These are phyloP conservation scores for Psittacula cyanocephala DNA, from an alignment of 2,113 vertebrate species.

Conservation along the genomic window DNA sequence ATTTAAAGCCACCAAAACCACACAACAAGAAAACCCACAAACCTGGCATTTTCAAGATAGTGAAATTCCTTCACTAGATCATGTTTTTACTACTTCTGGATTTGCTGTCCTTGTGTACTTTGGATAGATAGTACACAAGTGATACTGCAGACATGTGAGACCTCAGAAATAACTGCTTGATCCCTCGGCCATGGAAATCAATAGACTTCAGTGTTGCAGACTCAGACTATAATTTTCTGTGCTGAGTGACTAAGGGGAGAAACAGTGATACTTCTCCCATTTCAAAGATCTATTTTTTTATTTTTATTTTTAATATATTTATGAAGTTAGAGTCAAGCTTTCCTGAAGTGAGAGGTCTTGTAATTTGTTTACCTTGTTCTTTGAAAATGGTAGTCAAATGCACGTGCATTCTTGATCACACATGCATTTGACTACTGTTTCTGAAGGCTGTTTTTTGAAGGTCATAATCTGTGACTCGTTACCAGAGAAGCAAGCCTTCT, in stretches of 20 bases:
- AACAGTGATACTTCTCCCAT: not conserved
- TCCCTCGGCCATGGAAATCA: constrained; percentile 11
- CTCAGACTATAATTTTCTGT: not conserved
- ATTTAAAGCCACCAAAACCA: not conserved
- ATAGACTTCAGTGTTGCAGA: constrained; percentile 25
- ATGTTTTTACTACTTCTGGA: not conserved
- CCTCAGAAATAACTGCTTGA: constrained; percentile 16
- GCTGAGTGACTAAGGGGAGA: constrained; percentile 15
- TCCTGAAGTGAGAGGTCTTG: not conserved
- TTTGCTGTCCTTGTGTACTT: not conserved
- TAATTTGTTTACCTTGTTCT: not conserved
- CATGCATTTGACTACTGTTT: not conserved
- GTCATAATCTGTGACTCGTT: not conserved
- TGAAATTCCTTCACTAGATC: not conserved
- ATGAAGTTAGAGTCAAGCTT: not conserved
- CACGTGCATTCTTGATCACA: not conserved
- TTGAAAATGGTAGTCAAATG: not conserved
- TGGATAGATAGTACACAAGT: not conserved
- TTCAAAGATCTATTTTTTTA: not conserved
- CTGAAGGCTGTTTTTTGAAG: not conserved
- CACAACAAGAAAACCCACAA: not conserved
- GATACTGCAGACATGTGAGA: constrained; percentile 14
- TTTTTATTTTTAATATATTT: not conserved
- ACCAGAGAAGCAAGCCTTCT: not conserved
- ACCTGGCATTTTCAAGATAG: not conserved